phyloP scores from a whole-genome alignment of 2,888 invertebrate species.

The Lordiphosa fenestrarum region DNA sequence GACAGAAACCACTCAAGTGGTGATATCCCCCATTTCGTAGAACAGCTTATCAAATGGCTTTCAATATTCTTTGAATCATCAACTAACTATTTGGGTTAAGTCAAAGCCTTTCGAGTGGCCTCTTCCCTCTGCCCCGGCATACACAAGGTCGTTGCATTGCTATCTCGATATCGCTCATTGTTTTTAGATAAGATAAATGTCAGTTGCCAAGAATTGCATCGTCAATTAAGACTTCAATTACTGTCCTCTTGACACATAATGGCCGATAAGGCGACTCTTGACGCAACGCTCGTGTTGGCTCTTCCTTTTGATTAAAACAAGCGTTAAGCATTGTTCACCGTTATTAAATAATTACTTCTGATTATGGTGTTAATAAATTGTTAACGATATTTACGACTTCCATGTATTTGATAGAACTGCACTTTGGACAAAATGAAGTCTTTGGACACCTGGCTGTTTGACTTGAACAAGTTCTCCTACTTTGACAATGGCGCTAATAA shows the following conservation, averaged over 20 bases:
- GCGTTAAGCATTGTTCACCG: conserved; percentile 32
- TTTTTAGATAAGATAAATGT: conserved; percentile 47
- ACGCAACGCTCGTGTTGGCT: conserved; percentile 7
- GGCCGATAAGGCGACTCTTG: neutral
- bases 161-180: conserved; percentile 1
- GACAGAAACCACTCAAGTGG: no score
- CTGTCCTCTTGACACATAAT: conserved; percentile 13
- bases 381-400: conserved; percentile 3
- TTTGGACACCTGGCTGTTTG: conserved; percentile 77
- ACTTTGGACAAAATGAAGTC: conserved; percentile 77
- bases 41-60: neutral
- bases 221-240: conserved; percentile 38
- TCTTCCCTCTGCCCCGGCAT: conserved; percentile 6
- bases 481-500: conserved; percentile 70
- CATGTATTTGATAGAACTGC: conserved; percentile 63
- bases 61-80: neutral
- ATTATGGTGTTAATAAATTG: neutral
- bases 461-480: conserved; percentile 79
- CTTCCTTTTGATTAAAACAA: conserved; percentile 23
- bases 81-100: conserved; percentile 19
- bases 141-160: conserved; percentile 18
- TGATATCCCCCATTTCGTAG: neutral
- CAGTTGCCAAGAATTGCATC: conserved; percentile 31
- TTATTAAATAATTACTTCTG: neutral
- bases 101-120: conserved; percentile 18